phyloP scores from a whole-genome alignment of 2,888 invertebrate species.

The Allolobophora icterica region DNA sequence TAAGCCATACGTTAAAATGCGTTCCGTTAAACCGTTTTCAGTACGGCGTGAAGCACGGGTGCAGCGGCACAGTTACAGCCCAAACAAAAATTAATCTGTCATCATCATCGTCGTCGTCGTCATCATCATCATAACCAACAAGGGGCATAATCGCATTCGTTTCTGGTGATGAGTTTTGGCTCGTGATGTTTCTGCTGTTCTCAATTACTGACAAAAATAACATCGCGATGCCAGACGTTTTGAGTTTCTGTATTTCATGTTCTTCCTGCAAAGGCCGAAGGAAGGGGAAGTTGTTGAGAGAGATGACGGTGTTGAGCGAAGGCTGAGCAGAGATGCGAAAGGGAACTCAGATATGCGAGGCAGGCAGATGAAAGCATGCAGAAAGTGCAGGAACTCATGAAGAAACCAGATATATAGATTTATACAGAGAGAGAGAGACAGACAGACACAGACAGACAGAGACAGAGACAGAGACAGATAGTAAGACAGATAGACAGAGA shows the following conservation, averaged over 20 bases:
- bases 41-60: not conserved
- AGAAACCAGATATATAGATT: not conserved
- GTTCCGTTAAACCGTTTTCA: not conserved
- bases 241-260: not conserved
- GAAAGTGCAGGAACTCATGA: not conserved
- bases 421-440: not conserved
- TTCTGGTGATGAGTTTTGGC: not conserved
- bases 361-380: not conserved
- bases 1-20: not conserved
- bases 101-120: no score
- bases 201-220: constrained; percentile 8
- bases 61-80: not conserved
- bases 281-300: not conserved
- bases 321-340: not conserved
- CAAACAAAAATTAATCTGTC: not conserved
- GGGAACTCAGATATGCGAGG: not conserved
- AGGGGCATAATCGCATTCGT: not conserved
- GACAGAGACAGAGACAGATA: not conserved
- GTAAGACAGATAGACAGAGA: not conserved
- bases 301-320: not conserved
- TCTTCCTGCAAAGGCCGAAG: not conserved
- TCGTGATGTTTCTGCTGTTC: not conserved
- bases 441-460: not conserved
- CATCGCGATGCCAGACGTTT: not conserved
- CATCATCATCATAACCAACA: not conserved